Base-by-base conservation (phyloP, 2,888 invertebrate genomes). In the Coelinius sp. region DNA sequence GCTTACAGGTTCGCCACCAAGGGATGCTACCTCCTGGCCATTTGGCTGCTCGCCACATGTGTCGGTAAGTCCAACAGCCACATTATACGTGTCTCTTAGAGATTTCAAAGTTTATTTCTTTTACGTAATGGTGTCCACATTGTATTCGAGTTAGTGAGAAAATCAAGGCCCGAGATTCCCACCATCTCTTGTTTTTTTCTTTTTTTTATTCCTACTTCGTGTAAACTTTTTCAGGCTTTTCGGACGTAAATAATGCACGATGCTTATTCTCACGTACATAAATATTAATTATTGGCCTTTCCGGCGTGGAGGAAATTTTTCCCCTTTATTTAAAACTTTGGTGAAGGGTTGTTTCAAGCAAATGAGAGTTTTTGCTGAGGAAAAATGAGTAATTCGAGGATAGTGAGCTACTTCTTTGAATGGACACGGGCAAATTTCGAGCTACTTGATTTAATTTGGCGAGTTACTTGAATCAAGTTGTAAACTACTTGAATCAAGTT, bases 31-130 rank as follows among this genome's bases (percentile, higher is more conserved):
- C 73, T 84, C 62, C 74, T 83, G 72, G 79, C 76, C 63, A 78
- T 82, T 76, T 83, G 81, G 80, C 79, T 84, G 73, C 59, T 80
- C 75, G 77, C 77, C 74, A 80, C 81, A 68, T 78, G 78, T 73
- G 80, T 78, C 20, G 84, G 84, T 84, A 77, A 84, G 84, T 83
- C 49, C 56, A 64, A 35, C 31, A 41, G 41, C n/a, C 41, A 5
- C 25, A 53, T n/a, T n/a, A n/a, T n/a, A 53, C 14, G n/a, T 27
- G 12, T 53, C 4, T 27, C 53, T 24, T 12, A 10, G 24, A 52
- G 12, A 22, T 52, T 24, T 49, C 14, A 49, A 10, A 5, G 38
- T 53, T 41, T 67, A 25, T 44, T 66, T 35, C 59, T 66, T n/a
- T 27, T 53, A 8, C 31, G 65, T 31, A 31, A 59, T 59, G 20